phyloP scores from a whole-genome alignment of 2,888 invertebrate species.

The Tryphoninae sp. region DNA sequence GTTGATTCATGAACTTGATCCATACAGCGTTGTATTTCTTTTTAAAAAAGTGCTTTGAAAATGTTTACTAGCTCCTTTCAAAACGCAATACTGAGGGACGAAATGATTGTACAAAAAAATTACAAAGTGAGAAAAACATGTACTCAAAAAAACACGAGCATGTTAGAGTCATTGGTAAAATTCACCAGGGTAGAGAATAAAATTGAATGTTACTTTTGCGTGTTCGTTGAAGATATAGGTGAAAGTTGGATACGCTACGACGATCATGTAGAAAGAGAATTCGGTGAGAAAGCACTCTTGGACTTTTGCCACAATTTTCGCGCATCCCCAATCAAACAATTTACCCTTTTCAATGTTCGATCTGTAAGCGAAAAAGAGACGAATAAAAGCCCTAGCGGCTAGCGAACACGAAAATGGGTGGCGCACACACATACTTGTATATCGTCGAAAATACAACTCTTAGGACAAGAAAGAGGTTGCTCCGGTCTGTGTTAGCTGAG shows the following conservation, averaged over 20 bases:
- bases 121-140: neutral
- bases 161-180: neutral
- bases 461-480: slow-evolving; percentile 18
- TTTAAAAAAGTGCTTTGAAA: neutral
- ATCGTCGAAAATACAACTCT: slow-evolving; percentile 19
- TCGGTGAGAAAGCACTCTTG: slow-evolving; percentile 29
- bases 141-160: neutral
- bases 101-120: neutral
- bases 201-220: neutral
- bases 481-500: slow-evolving; percentile 8
- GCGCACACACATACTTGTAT: slow-evolving; percentile 6
- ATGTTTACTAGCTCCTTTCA: neutral
- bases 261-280: neutral
- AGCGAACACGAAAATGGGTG: slow-evolving; percentile 20
- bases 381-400: slow-evolving; percentile 21
- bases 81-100: neutral
- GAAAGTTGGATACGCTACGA: neutral
- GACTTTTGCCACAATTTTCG: slow-evolving; percentile 52
- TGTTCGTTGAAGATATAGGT: neutral
- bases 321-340: slow-evolving; percentile 27
- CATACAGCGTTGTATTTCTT: neutral
- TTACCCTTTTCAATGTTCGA: slow-evolving; percentile 18
- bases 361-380: neutral
- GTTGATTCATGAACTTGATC: slow-evolving; percentile 5
- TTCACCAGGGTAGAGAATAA: neutral